A percentile compares a stretch with the other conserved stretches of the same genome.
phyloP scores from a whole-genome alignment of 2,797 vertebrate species.

The Cheirogaleus major region DNA sequence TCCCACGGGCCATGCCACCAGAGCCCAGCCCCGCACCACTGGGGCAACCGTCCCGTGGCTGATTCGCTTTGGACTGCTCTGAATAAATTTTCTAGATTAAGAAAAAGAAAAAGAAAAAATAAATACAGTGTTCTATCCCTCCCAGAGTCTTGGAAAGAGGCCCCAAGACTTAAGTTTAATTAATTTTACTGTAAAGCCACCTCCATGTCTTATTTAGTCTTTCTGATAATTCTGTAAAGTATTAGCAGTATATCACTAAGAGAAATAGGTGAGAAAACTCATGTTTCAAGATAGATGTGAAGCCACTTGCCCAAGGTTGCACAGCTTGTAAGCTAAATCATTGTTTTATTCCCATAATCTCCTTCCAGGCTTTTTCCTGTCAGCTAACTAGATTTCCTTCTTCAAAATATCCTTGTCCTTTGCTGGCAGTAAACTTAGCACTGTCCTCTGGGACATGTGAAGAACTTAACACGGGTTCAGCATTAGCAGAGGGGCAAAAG shows the following conservation, averaged over 20 bases:
- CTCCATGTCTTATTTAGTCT: constrained; percentile 26
- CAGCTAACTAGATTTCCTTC: neutral
- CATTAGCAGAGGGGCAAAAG: constrained; percentile 8
- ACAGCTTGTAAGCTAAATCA: neutral
- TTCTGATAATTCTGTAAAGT: constrained; percentile 26
- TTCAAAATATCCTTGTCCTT: constrained; percentile 21
- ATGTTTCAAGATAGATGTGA: neutral
- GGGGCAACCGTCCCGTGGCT: neutral
- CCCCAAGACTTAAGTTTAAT: neutral
- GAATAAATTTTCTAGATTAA: neutral
- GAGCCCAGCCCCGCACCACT: neutral
- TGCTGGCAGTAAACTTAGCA: constrained; percentile 30
- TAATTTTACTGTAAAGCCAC: constrained; percentile 32
- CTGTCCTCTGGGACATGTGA: neutral
- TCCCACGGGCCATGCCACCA: neutral
- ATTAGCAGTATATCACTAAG: constrained; percentile 6
- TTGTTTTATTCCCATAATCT: neutral
- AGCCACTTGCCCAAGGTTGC: neutral
- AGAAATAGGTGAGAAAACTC: constrained; percentile 16
- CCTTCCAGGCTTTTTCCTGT: neutral
- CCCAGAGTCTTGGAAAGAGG: neutral
- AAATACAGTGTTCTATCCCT: neutral
- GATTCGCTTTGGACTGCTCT: neutral
- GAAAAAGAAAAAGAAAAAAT: neutral
- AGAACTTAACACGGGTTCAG: constrained; percentile 38